These are phyloP conservation scores for Apomyelois bistriatella DNA, from an alignment of 2,888 invertebrate genomes.

Conservation along the genomic window DNA sequence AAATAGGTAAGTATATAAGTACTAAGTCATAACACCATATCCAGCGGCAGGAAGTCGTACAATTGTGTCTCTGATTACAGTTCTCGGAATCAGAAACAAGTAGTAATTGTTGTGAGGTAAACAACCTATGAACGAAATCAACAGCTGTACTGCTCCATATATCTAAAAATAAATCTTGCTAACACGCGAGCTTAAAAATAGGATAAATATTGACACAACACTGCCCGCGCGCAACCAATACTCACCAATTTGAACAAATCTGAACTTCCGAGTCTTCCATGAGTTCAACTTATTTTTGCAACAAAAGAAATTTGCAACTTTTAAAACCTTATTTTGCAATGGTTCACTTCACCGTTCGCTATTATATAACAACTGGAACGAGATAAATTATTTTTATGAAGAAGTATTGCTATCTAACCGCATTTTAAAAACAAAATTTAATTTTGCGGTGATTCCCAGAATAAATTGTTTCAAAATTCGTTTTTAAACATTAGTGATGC, in stretches of 20 bases:
- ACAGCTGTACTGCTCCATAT: slow-evolving; percentile 65
- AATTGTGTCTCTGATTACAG: neutral
- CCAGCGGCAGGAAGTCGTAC: neutral
- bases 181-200: slow-evolving; percentile 65
- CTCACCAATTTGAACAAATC: slow-evolving; percentile 77
- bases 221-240: slow-evolving; percentile 26
- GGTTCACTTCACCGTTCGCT: neutral
- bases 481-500: slow-evolving; percentile 15
- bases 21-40: neutral
- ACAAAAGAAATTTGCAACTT: slow-evolving; percentile 1
- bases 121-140: slow-evolving; percentile 47
- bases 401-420: neutral
- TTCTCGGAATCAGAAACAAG: neutral
- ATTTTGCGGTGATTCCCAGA: slow-evolving; percentile 19
- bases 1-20: too few species aligned
- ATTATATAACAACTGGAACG: slow-evolving; percentile 4
- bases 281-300: slow-evolving; percentile 16
- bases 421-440: slow-evolving; percentile 9
- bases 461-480: slow-evolving; percentile 6
- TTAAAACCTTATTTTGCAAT: neutral
- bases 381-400: neutral
- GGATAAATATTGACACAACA: slow-evolving; percentile 61
- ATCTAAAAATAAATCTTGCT: slow-evolving; percentile 65
- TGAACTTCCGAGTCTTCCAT: slow-evolving; percentile 67
- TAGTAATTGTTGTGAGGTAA: slow-evolving; percentile 39